phyloP scores from a whole-genome alignment of 2,797 vertebrate genomes.

The Carcharodon carcharias region DNA sequence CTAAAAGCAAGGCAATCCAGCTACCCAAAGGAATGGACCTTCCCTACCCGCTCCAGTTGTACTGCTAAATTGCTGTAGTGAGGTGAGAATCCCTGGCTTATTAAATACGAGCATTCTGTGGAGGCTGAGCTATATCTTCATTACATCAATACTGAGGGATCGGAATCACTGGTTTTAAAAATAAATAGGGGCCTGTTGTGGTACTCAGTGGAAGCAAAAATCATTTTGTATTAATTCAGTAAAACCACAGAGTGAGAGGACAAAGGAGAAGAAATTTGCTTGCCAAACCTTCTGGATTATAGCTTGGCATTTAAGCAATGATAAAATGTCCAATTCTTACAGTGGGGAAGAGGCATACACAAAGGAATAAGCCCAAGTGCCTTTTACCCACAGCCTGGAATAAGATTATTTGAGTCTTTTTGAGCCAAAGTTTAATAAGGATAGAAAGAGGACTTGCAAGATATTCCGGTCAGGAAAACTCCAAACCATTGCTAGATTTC shows the following conservation, averaged over 20 bases:
- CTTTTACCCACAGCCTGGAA: too few relatives aligned
- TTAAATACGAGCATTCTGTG: too few relatives aligned
- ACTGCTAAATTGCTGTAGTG: background rate
- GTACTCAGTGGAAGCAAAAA: background rate
- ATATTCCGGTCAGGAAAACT: background rate
- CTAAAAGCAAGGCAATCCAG: background rate
- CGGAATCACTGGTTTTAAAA: background rate
- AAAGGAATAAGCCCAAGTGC: too few relatives aligned
- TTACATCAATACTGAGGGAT: background rate
- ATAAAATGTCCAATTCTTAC: too few relatives aligned
- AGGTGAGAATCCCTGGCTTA: background rate
- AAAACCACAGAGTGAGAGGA: background rate
- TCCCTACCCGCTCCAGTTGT: background rate
- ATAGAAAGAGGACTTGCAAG: background rate
- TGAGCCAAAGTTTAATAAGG: too few relatives aligned
- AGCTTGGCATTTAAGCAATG: too few relatives aligned
- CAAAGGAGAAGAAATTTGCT: too few relatives aligned
- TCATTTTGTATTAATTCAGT: background rate
- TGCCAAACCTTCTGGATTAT: too few relatives aligned
- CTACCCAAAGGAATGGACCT: background rate
- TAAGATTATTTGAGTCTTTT: too few relatives aligned
- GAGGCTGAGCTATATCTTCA: too few relatives aligned
- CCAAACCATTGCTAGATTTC: background rate
- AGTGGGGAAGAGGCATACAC: too few relatives aligned
- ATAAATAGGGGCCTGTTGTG: background rate